Evolutionary conservation across 2,888 invertebrate genomes (phyloP).

Genomic region (Autographa gamma): DNA sequence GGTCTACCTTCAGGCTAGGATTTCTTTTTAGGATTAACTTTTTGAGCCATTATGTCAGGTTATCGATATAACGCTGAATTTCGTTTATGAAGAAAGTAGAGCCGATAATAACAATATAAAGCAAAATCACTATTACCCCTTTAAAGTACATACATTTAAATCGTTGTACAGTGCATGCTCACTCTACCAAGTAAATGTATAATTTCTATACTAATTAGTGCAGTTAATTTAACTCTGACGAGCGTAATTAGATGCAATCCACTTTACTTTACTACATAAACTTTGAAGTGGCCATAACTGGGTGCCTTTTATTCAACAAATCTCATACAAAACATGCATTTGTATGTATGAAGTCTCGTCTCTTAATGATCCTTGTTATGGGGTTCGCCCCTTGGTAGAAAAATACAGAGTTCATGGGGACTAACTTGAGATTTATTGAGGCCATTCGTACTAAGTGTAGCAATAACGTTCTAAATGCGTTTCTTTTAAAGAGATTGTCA

Average conservation of each 20-base stretch:
- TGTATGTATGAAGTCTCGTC: background rate
- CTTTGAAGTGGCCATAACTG: background rate
- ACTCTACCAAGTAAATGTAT: too few species aligned
- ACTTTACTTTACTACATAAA: background rate
- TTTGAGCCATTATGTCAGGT: background rate
- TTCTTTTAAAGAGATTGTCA: background rate
- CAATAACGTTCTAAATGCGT: constrained; percentile 12
- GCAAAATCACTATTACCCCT: too few species aligned
- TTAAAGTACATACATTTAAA: too few species aligned
- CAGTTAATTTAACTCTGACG: background rate
- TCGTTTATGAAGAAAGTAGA: too few species aligned
- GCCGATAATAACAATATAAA: too few species aligned
- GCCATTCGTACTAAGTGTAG: constrained; percentile 14
- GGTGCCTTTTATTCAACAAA: background rate
- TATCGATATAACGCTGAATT: background rate
- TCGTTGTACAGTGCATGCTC: too few species aligned
- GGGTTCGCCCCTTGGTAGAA: background rate
- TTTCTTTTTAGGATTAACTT: constrained; percentile 1
- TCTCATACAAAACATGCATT: background rate
- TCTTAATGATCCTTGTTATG: background rate
- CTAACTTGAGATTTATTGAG: constrained; percentile 14
- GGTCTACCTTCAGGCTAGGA: background rate
- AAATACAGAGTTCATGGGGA: constrained; percentile 3
- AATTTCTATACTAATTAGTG: too few species aligned
- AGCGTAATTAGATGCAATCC: background rate